Conservation (phyloP, 2,888 invertebrate genomes). For the Amphipyra berbera region DNA sequence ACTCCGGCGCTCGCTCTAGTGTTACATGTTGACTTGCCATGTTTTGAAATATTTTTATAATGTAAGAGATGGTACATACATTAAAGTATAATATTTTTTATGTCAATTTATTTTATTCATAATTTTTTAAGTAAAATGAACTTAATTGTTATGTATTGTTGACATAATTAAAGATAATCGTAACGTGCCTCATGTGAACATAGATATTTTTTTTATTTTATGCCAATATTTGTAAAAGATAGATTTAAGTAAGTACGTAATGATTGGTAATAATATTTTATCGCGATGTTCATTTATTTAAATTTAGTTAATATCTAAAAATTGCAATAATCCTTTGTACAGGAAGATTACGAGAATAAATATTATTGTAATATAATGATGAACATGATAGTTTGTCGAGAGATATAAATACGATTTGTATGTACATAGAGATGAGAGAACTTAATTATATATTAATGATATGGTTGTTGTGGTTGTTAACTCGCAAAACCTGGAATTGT, state of each 20-base stretch:
- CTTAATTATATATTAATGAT: constrained; percentile 55
- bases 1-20: constrained; percentile 33
- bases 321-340: constrained; percentile 67
- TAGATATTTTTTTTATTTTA: constrained; percentile 72
- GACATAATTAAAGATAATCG: constrained; percentile 64
- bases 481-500: constrained; percentile 63
- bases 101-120: constrained; percentile 67
- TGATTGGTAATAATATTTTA: constrained; percentile 62
- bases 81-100: constrained; percentile 66
- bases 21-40: constrained; percentile 68
- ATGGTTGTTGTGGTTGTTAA: constrained; percentile 56
- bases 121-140: constrained; percentile 62
- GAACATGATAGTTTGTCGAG: constrained; percentile 55
- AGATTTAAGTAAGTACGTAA: constrained; percentile 64
- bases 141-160: constrained; percentile 63
- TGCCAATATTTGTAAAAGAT: constrained; percentile 71
- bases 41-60: constrained; percentile 67
- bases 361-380: constrained; percentile 59
- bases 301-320: constrained; percentile 55
- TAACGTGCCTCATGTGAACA: constrained; percentile 71
- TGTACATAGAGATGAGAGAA: constrained; percentile 63
- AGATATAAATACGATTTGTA: constrained; percentile 59
- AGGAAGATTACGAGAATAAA: constrained; percentile 56
- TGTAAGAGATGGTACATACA: constrained; percentile 68
- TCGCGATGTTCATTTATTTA: constrained; percentile 57